Conservation (phyloP, 2,797 vertebrate genomes). For the Avahi laniger region DNA sequence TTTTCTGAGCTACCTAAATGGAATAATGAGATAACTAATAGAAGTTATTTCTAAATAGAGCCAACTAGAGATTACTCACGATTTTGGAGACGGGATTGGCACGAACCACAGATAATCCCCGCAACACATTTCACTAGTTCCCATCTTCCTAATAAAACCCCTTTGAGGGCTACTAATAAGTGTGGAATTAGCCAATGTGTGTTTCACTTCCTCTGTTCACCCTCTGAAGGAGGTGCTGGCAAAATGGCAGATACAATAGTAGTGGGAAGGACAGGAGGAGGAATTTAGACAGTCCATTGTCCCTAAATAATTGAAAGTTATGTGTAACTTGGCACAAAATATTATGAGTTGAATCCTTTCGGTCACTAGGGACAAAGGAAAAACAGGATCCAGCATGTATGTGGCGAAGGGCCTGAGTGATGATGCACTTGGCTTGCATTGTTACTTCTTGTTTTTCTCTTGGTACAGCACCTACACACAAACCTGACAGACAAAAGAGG, state of each 20-base stretch:
- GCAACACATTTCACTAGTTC: background rate
- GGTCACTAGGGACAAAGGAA: background rate
- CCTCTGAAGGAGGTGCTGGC: background rate
- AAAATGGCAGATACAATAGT: background rate
- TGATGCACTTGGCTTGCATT: background rate
- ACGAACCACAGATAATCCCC: too few species aligned
- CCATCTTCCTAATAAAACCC: background rate
- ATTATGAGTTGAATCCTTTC: background rate
- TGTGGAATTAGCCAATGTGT: background rate
- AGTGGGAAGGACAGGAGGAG: background rate
- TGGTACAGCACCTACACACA: background rate
- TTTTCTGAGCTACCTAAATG: background rate
- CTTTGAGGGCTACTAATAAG: background rate
- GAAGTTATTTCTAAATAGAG: background rate
- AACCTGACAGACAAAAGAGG: conserved; percentile 20
- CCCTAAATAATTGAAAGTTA: background rate
- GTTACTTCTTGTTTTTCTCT: background rate
- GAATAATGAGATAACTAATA: background rate
- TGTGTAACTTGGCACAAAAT: background rate
- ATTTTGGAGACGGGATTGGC: background rate
- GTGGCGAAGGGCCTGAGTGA: background rate
- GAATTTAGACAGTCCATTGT: background rate
- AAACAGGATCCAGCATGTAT: background rate
- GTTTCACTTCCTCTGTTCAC: background rate
- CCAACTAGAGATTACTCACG: background rate